Evolutionary conservation across 1,140 invertebrate genomes (phyloP).

Genomic region (Conopomorpha cramerella): DNA sequence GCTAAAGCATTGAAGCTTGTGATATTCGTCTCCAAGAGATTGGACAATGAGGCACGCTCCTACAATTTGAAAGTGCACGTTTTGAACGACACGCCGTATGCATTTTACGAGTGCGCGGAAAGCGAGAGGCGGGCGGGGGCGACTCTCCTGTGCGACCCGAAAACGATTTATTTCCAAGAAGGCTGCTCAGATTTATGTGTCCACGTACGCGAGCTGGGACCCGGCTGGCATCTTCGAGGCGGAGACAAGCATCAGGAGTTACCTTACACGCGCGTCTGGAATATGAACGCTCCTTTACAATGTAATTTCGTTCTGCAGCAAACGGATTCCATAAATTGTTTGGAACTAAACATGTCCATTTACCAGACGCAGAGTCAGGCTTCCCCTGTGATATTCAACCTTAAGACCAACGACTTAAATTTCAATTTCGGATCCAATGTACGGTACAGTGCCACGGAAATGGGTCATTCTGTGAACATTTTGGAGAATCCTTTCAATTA

Average conservation of each 20-base stretch:
- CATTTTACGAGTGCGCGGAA: slow-evolving; percentile 78
- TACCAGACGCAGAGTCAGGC: slow-evolving; percentile 56
- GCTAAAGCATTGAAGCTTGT: slow-evolving; percentile 82
- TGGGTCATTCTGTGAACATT: slow-evolving; percentile 41
- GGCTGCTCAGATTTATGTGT: slow-evolving; percentile 85
- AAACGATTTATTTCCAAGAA: slow-evolving; percentile 85
- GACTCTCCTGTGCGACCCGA: slow-evolving; percentile 84
- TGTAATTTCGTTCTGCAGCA: slow-evolving; percentile 84
- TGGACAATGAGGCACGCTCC: slow-evolving; percentile 66
- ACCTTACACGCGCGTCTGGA: slow-evolving; percentile 87
- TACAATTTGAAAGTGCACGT: slow-evolving; percentile 67
- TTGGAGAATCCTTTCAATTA: slow-evolving; percentile 53
- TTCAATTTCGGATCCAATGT: slow-evolving; percentile 46
- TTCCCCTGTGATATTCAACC: slow-evolving; percentile 48
- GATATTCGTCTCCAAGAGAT: slow-evolving; percentile 76
- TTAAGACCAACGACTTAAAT: slow-evolving; percentile 54
- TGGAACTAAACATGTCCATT: slow-evolving; percentile 45
- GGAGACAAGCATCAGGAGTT: slow-evolving; percentile 88
- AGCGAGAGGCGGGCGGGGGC: slow-evolving; percentile 83
- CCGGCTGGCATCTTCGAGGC: slow-evolving; percentile 83
- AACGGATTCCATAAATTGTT: slow-evolving; percentile 53
- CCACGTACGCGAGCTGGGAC: slow-evolving; percentile 44
- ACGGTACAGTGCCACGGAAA: slow-evolving; percentile 41
- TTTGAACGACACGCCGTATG: slow-evolving; percentile 89
- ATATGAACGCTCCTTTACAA: slow-evolving; percentile 79